Conservation (phyloP, 2,888 invertebrate genomes). For the Disparrhopalites patrizii region DNA sequence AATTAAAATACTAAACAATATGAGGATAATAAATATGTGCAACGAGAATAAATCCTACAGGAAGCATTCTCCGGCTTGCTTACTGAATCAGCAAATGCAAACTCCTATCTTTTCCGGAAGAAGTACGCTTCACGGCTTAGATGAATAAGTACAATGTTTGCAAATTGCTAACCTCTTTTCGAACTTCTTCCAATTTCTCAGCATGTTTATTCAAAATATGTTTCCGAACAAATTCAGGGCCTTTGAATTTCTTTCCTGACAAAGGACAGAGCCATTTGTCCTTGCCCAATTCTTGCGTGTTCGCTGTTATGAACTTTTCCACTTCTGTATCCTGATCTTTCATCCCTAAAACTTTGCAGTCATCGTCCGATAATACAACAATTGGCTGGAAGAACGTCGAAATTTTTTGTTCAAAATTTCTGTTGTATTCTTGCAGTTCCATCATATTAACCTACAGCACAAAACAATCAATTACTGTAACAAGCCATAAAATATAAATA, state of each 20-base stretch:
- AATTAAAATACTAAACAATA: background rate
- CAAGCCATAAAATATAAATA: background rate
- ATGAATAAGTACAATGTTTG: too few relatives aligned
- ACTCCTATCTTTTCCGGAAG: too few relatives aligned
- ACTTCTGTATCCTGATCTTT: conserved; percentile 74
- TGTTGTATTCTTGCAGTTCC: conserved; percentile 70
- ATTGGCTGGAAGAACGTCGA: conserved; percentile 78
- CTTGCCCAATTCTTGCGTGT: conserved; percentile 93
- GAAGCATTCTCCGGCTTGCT: too few relatives aligned
- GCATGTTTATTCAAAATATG: conserved; percentile 96
- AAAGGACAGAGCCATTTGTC: conserved; percentile 99
- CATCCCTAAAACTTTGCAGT: conserved; percentile 75
- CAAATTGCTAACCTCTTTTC: conserved; percentile 69
- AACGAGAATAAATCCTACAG: too few relatives aligned
- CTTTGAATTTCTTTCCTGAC: conserved; percentile 98
- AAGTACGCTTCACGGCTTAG: too few relatives aligned
- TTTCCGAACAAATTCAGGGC: conserved; percentile 96
- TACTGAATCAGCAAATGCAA: too few relatives aligned
- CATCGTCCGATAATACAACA: conserved; percentile 65
- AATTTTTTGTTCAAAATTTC: conserved; percentile 86
- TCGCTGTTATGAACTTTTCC: conserved; percentile 91
- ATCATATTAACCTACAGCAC: conserved; percentile 62
- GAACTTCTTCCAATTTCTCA: conserved; percentile 95
- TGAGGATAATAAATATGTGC: too few relatives aligned
- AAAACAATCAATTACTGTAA: background rate